A percentile compares a stretch with the other conserved stretches of the same genome.
These are phyloP conservation scores for Cygnus olor DNA, from an alignment of 2,797 vertebrate genomes.

Conservation along the genomic window DNA sequence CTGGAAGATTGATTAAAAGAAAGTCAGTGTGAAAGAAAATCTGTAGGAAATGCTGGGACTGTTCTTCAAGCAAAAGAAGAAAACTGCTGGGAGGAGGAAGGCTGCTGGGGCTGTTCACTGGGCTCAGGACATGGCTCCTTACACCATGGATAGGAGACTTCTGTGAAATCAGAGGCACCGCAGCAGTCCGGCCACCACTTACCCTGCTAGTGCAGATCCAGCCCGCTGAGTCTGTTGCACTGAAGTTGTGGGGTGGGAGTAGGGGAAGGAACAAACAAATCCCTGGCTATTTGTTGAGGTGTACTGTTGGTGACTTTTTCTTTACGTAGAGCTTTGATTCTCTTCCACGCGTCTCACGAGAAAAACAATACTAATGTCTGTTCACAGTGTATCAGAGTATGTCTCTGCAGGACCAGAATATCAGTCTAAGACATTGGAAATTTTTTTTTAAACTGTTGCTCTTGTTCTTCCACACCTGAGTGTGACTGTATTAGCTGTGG, in stretches of 20 bases:
- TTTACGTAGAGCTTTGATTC: not conserved
- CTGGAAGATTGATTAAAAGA: not conserved
- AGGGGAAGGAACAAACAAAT: not conserved
- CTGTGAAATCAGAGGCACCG: not conserved
- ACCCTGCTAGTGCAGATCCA: not conserved
- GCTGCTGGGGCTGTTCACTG: rapidly evolving
- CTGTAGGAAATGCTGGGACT: not conserved
- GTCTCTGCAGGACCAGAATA: not conserved
- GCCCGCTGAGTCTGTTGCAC: too few species aligned
- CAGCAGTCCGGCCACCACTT: too few species aligned
- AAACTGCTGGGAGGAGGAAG: not conserved
- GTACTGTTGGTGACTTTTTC: not conserved
- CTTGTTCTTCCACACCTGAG: not conserved
- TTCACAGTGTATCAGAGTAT: not conserved
- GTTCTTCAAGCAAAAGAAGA: not conserved
- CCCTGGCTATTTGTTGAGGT: not conserved
- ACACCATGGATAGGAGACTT: not conserved
- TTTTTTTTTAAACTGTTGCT: not conserved
- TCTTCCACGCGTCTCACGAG: not conserved
- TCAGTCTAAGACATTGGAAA: not conserved
- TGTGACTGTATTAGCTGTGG: not conserved
- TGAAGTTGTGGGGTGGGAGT: rapidly evolving
- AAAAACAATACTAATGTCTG: not conserved
- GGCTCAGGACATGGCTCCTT: not conserved
- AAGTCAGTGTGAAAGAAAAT: not conserved